A percentile compares a stretch with the other conserved stretches of the same genome.
phyloP scores from a whole-genome alignment of 2,888 invertebrate genomes.

The Athrips mouffetella region DNA sequence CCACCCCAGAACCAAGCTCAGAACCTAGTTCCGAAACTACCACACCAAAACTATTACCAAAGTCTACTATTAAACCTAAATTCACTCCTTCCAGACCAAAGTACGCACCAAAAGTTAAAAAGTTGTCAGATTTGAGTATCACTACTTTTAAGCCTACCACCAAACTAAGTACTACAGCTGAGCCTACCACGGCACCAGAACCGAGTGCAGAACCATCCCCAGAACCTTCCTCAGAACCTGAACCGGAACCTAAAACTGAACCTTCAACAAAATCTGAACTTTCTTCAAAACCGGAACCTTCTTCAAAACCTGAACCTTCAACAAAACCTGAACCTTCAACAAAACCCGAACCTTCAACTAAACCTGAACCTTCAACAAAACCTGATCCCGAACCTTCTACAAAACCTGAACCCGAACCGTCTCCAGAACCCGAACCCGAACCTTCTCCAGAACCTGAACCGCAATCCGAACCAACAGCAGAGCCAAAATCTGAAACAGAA shows the following conservation, averaged over 20 bases:
- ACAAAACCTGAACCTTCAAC: conserved; percentile 32
- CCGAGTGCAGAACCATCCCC: conserved; percentile 51
- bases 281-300: conserved; percentile 38
- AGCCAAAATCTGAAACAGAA: conserved; percentile 57
- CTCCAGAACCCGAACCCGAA: conserved; percentile 55
- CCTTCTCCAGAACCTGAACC: conserved; percentile 55
- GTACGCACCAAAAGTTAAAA: conserved; percentile 47
- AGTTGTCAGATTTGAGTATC: conserved; percentile 45
- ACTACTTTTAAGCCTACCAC: conserved; percentile 42
- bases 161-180: conserved; percentile 44
- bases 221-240: conserved; percentile 44
- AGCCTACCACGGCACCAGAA: conserved; percentile 60
- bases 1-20: conserved; percentile 28
- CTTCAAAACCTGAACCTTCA: conserved; percentile 42
- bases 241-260: conserved; percentile 47
- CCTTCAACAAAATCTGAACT: conserved; percentile 60
- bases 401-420: conserved; percentile 61
- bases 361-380: conserved; percentile 47
- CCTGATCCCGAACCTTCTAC: conserved; percentile 46
- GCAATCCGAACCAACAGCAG: conserved; percentile 41
- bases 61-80: conserved; percentile 29
- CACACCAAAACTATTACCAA: conserved; percentile 36
- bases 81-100: conserved; percentile 37
- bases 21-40: conserved; percentile 29
- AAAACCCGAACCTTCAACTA: conserved; percentile 52